Conservation (phyloP, 2,888 invertebrate species). For the Galerucella calmariensis region DNA sequence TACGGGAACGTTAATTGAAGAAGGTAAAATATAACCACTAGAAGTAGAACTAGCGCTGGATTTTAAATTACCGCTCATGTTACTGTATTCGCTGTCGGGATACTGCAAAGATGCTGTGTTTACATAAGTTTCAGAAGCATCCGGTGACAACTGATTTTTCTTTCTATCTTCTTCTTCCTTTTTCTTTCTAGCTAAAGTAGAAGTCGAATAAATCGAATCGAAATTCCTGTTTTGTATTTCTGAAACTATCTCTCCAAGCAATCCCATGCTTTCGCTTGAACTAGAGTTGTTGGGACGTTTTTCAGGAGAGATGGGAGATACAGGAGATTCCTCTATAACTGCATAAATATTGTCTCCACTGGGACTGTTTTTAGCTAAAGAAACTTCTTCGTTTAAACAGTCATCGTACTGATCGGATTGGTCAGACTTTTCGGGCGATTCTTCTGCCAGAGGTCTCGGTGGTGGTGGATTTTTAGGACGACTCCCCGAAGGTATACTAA, state of each 20-base stretch:
- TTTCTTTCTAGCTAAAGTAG: conserved; percentile 75
- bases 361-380: conserved; percentile 70
- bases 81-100: conserved; percentile 72
- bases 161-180: conserved; percentile 64
- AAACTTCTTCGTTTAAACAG: conserved; percentile 75
- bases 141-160: conserved; percentile 52
- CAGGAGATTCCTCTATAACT: conserved; percentile 83
- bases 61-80: conserved; percentile 65
- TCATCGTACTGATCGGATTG: conserved; percentile 76
- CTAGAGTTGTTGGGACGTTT: conserved; percentile 63
- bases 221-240: conserved; percentile 89
- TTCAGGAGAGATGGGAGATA: conserved; percentile 53
- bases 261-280: conserved; percentile 78
- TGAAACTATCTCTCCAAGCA: conserved; percentile 86
- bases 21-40: conserved; percentile 79
- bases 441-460: conserved; percentile 70
- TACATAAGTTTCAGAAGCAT: conserved; percentile 69
- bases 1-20: conserved; percentile 75
- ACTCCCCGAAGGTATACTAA: conserved; percentile 75
- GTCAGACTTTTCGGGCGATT: conserved; percentile 42
- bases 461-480: conserved; percentile 84
- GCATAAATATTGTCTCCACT: conserved; percentile 84
- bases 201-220: conserved; percentile 87
- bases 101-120: conserved; percentile 67
- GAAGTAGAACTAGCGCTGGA: conserved; percentile 72